Evolutionary conservation across 2,113 vertebrate genomes (phyloP), one percentile per base, ranked within the genome.

Genomic region (Lontra canadensis): DNA sequence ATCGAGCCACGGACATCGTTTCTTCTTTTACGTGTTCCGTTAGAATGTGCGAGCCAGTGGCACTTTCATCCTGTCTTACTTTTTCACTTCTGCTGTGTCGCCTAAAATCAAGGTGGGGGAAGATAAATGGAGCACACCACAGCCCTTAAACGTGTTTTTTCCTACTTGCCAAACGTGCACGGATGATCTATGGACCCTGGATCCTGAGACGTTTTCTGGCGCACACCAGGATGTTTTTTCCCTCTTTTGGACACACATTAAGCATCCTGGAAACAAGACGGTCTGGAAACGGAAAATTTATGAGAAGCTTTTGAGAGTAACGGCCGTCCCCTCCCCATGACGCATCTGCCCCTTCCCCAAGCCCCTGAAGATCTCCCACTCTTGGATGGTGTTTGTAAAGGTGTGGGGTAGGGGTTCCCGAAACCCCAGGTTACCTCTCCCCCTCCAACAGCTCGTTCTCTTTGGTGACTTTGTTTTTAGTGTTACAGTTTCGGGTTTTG

Each of bases 231-330:
- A 87, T 82, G 92, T 79, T 74, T 92, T 86, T 81, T 79, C 42
- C 57, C 78, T 87, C 67, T 47, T 79, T 96, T 94, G 85, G 85
- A 97, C 92, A 65, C 59, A 81, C 42, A 76, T 95, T 78, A 95
- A 94, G 67, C 20, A 36, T 74, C 90, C 85, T 85, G 71, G 69
- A 93, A 93, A 91, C 29, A 59, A 95, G 93, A 93, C 61, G 78
- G 59, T 44, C 67, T 91, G 95, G 93, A 95, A 96, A 97, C 88
- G 63, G 88, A 71, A 86, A 96, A 91, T 49, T 96, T 86, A 85
- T 36, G 91, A 95, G 91, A 67, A 18, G 18, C 14, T 23, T 96
- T 91, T 95, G 91, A 97, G 96, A 88, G 17, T 85, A 57, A 79
- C 1, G 6, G 78, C 88, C 3, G 8, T 34, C 9, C 59, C 26